phyloP scores from a whole-genome alignment of 2,888 invertebrate species.

The Mycalesis mineus region DNA sequence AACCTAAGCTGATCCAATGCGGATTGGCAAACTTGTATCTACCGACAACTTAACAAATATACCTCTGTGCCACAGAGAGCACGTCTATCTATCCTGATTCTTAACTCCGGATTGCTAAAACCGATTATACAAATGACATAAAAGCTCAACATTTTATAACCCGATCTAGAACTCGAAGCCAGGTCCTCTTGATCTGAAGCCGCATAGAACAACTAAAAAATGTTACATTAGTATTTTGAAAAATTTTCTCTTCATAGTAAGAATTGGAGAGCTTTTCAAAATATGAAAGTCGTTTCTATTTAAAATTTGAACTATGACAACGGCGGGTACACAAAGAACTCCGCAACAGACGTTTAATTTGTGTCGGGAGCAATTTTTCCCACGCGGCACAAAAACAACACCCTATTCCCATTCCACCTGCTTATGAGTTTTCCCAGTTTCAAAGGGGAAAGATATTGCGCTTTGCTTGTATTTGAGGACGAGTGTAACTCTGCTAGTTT shows the following conservation, averaged over 20 bases:
- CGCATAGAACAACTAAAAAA: too few relatives aligned
- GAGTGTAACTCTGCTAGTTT: slow-evolving; percentile 72
- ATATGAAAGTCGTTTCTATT: not conserved
- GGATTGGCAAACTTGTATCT: too few relatives aligned
- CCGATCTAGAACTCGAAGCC: too few relatives aligned
- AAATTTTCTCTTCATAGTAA: not conserved
- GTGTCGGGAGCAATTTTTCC: slow-evolving; percentile 38
- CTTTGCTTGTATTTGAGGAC: slow-evolving; percentile 61
- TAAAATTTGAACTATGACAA: slow-evolving; percentile 13
- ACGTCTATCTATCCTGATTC: too few relatives aligned
- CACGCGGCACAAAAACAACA: slow-evolving; percentile 45
- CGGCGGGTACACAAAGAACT: slow-evolving; percentile 17
- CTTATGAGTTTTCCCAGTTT: slow-evolving; percentile 66
- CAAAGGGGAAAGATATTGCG: slow-evolving; percentile 69
- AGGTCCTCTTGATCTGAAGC: too few relatives aligned
- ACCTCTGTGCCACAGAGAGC: too few relatives aligned
- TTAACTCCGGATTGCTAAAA: too few relatives aligned
- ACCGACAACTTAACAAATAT: too few relatives aligned
- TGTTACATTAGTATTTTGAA: not conserved
- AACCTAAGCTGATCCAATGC: too few relatives aligned
- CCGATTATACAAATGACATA: too few relatives aligned
- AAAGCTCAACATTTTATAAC: too few relatives aligned
- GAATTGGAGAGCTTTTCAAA: not conserved
- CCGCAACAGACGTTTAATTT: slow-evolving; percentile 29
- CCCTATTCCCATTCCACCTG: slow-evolving; percentile 58